Percentiles rank a stretch among this genome's conserved stretches.
phyloP scores from a whole-genome alignment of 2,113 vertebrate genomes.

The Corvus hawaiiensis region DNA sequence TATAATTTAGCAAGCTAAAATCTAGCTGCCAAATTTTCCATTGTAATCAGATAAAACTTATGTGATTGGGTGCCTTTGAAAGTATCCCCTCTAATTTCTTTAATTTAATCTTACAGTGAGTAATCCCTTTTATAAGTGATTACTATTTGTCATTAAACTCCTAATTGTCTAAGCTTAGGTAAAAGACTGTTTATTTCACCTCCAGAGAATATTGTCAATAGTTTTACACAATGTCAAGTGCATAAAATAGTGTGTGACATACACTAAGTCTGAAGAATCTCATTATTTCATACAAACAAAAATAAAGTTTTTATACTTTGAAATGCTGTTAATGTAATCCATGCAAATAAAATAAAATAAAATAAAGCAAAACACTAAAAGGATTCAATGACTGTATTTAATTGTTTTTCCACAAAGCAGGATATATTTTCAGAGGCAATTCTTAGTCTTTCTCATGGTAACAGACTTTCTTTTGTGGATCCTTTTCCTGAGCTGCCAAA shows the following conservation, averaged over 20 bases:
- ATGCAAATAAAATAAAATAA: neutral
- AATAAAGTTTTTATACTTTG: neutral
- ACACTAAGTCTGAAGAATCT: neutral
- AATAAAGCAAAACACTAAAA: neutral
- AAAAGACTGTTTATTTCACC: neutral
- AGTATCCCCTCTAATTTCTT: neutral
- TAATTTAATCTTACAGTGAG: neutral
- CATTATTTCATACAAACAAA: neutral
- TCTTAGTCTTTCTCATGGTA: neutral
- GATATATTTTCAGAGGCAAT: conserved; percentile 8
- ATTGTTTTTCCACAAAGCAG: conserved; percentile 24
- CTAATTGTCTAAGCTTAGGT: neutral
- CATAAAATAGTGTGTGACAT: neutral
- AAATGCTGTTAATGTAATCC: neutral
- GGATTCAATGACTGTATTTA: neutral
- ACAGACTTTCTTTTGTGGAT: neutral
- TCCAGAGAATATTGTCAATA: neutral
- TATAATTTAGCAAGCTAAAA: neutral
- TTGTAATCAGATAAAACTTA: neutral
- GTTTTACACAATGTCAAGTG: neutral
- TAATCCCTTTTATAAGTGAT: neutral
- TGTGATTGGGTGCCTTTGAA: neutral
- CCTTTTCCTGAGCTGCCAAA: conserved; percentile 2
- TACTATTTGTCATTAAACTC: neutral
- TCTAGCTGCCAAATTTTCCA: neutral